Evolutionary conservation across 2,888 invertebrate species (phyloP), one percentile per base, ranked within the genome.

Genomic region (Drosophila maculinotata): DNA sequence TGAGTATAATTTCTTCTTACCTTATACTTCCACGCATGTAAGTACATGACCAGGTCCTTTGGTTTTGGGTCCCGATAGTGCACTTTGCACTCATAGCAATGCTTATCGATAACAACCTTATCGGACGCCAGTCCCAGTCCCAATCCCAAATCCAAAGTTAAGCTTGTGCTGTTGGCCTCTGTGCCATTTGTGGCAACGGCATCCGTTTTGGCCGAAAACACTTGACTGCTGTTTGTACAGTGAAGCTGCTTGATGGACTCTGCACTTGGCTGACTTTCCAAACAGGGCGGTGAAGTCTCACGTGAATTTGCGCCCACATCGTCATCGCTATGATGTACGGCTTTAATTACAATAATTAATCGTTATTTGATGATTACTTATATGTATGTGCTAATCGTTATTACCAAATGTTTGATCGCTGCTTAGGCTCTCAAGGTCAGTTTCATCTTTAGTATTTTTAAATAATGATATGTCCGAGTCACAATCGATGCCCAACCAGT

Each of bases 21-120:
- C 94, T 95, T 95, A 91, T 97, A 97, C 89, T 96, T 96, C 96
- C 97, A 97, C 26, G 98, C 98, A 92, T 99, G 99, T 39, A 99
- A 94, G 92, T 97, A 99, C 97, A 99, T 97, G 79, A 98, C 95
- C 64, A 99, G 94, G 91, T 98, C 97, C 77, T 96, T 94, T 0
- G 97, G 97, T 70, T 96, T 94, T 0, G 99, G 98, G 92, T 99
- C 98, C 73, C 96, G 93, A 92, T 97, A 98, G 65, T 96, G 94
- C 60, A 97, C 96, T 92, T 97, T 97, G 92, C 98, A 99, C 92
- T 98, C 97, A 91, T 96, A 96, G 92, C 98, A 99, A 90, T 97
- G 95, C 33, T 95, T 95, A 90, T 98, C 97, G 9, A 95, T 92
- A 9, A 95, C 94, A 92, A 96, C 94, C 89, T 96, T 95, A 72